Evolutionary conservation across 92 coral and sea anemone species (phyloP).

Genomic region (Palythoa caribaeorum): DNA sequence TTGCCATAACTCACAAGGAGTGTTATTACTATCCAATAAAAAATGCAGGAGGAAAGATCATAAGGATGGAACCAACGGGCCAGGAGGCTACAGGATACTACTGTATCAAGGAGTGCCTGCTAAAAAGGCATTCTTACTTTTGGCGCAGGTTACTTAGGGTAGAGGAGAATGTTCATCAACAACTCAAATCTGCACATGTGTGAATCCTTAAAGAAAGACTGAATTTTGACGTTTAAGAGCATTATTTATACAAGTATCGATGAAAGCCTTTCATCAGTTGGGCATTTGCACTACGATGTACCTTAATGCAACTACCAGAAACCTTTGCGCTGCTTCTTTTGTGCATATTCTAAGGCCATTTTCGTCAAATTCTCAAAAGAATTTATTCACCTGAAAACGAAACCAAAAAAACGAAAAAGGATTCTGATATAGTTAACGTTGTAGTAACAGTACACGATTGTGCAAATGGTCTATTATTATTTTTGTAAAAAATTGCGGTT

Average conservation of each 20-base stretch:
- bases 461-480: conserved; percentile 14
- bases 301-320: conserved; percentile 5
- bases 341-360: background rate
- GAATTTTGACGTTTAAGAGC: conserved; percentile 32
- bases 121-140: conserved; percentile 49
- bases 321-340: background rate
- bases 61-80: background rate
- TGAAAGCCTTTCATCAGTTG: background rate
- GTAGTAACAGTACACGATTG: conserved; percentile 15
- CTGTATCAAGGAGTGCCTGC: conserved; percentile 37
- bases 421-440: background rate
- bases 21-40: too few species aligned
- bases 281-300: conserved; percentile 8
- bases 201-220: conserved; percentile 35
- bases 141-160: conserved; percentile 35
- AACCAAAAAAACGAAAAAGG: conserved; percentile 6
- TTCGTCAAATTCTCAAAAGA: conserved; percentile 10
- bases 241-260: background rate
- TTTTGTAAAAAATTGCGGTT: background rate
- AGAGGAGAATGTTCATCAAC: conserved; percentile 25
- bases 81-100: conserved; percentile 32
- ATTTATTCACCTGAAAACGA: conserved; percentile 21
- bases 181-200: conserved; percentile 30
- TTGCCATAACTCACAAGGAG: too few species aligned
- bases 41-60: too few species aligned